These are phyloP conservation scores for Ochropacha duplaris DNA, from an alignment of 2,888 invertebrate genomes.

Conservation along the genomic window DNA sequence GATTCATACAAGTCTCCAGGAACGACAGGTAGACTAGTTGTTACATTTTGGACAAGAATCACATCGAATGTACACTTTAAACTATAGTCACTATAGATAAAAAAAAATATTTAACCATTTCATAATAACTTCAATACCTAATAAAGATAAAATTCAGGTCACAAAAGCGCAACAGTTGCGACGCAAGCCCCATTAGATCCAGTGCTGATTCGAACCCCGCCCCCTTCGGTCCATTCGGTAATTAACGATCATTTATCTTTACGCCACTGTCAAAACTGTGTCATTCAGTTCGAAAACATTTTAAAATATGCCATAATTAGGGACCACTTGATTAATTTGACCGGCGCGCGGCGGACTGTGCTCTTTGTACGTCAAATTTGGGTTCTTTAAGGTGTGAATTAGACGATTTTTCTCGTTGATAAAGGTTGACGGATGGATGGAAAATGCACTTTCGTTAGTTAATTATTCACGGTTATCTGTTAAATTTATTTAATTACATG, in stretches of 20 bases:
- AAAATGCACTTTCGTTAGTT: slow-evolving; percentile 67
- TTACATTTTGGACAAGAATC: not conserved
- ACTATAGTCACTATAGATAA: not conserved
- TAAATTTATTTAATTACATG: slow-evolving; percentile 76
- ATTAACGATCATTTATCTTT: slow-evolving; percentile 77
- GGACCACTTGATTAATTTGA: slow-evolving; percentile 66
- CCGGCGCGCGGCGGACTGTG: slow-evolving; percentile 40
- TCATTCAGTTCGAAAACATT: slow-evolving; percentile 70
- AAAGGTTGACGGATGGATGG: slow-evolving; percentile 74
- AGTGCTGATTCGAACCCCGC: slow-evolving; percentile 45
- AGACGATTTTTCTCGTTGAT: slow-evolving; percentile 78
- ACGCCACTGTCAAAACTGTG: slow-evolving; percentile 77
- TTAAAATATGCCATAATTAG: slow-evolving; percentile 72
- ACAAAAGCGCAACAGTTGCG: slow-evolving; percentile 36
- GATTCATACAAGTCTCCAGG: too few species aligned
- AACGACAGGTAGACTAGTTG: too few species aligned
- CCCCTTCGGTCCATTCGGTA: slow-evolving; percentile 53
- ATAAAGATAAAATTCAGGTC: not conserved
- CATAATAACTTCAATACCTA: not conserved
- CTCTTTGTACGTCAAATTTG: slow-evolving; percentile 61
- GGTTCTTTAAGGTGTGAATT: slow-evolving; percentile 73
- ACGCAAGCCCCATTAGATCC: slow-evolving; percentile 34
- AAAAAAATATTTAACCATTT: not conserved
- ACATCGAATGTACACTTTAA: not conserved
- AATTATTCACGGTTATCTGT: slow-evolving; percentile 78